Evolutionary conservation across 2,113 vertebrate genomes (phyloP).

Genomic region (Eidolon helvum): DNA sequence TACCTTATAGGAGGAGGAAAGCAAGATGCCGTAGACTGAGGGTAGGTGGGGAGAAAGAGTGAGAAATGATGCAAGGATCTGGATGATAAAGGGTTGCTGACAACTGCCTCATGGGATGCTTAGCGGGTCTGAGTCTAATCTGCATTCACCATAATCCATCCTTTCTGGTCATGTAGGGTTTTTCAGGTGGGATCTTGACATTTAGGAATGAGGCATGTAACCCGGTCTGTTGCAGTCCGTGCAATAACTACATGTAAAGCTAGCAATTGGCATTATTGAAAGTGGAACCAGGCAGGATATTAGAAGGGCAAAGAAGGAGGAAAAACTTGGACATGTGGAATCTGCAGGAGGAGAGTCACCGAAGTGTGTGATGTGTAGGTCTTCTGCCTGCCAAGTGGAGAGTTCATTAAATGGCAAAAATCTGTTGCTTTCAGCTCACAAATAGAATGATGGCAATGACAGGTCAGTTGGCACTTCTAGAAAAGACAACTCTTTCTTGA

Average conservation of each 20-base stretch:
- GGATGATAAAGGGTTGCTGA: neutral
- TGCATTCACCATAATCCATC: neutral
- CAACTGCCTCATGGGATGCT: neutral
- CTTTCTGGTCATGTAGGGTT: neutral
- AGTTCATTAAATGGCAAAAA: slow-evolving; percentile 23
- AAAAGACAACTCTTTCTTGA: neutral
- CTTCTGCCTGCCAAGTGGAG: neutral
- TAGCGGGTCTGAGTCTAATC: neutral
- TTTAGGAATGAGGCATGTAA: neutral
- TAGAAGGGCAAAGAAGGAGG: neutral
- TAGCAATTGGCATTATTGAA: neutral
- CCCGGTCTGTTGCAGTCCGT: neutral
- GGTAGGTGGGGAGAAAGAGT: neutral
- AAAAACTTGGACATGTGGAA: neutral
- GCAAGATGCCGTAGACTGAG: neutral
- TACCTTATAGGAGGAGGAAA: neutral
- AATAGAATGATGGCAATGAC: neutral
- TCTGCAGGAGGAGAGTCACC: neutral
- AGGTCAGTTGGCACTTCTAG: neutral
- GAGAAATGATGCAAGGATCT: neutral
- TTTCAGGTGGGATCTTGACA: neutral
- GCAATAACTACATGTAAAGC: neutral
- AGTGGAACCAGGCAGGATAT: neutral
- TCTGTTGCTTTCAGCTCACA: neutral
- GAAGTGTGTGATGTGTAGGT: slow-evolving; percentile 34